Evolutionary conservation across 2,888 invertebrate species (phyloP), one percentile per base, ranked within the genome.

Genomic region (Agonum fuliginosum): DNA sequence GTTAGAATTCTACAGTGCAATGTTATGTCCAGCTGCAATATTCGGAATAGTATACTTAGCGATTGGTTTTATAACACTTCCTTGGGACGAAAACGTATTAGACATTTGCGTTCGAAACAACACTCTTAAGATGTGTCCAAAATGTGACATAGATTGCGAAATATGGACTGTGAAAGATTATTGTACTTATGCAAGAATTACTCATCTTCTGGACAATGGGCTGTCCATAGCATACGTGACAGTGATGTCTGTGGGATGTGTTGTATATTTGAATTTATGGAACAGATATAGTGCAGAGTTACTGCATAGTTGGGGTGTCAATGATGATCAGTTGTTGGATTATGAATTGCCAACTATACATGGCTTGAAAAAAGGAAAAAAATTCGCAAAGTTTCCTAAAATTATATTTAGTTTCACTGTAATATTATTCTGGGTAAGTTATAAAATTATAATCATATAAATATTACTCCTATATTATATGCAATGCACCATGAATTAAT

Each of bases 1-100:
- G 93, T 87, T 93, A 43, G 93, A 93, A 30, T 94, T 92, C 86
- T 94, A 94, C 83, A 94, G 93, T 0, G 90, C 90, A 82, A 92
- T 93, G 92, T 86, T 94, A 70, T 91, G 93, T 79, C 91, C 91
- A 12, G 90, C 91, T 3, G 89, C 91, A 78, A 84, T 92, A 71
- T 85, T 90, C 78, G 92, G 92, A 10, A 83, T 91, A 14, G 78
- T 91, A 22, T 91, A 90, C 82, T 91, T 92, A 82, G 80, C 91
- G 2, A 89, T 88, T 81, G 90, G 90, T 80, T 84, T 88, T n/a
- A n/a, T n/a, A 70, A 78, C 2, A 85, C 84, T 87, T 83, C 83
- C 82, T 48, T 81, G 82, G 6, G 87, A 88, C 83, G 84, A 84
- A 14, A 81, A 3, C 37, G 85, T 90, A 80, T 85, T 87, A 51